These are phyloP conservation scores for Allolobophora icterica DNA, from an alignment of 2,888 invertebrate species.

Conservation along the genomic window DNA sequence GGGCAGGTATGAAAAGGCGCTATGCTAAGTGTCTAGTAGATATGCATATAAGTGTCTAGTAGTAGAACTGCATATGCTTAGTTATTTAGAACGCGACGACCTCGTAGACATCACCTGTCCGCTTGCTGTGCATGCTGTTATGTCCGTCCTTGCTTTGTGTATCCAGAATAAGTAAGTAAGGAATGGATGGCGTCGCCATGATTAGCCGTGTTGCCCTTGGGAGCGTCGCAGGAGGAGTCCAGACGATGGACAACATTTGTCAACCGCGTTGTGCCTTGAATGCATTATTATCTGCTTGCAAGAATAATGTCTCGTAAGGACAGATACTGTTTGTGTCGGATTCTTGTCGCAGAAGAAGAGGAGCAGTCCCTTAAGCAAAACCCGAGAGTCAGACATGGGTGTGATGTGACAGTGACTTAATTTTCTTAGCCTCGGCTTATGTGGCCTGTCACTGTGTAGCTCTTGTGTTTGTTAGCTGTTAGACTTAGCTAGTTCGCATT, in stretches of 20 bases:
- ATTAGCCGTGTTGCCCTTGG: too few species aligned
- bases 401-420: too few species aligned
- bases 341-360: too few species aligned
- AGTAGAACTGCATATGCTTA: too few species aligned
- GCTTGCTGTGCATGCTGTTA: neutral
- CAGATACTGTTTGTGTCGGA: neutral
- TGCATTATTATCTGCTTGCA: neutral
- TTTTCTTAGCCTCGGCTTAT: too few species aligned
- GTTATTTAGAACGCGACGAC: neutral
- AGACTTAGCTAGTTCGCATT: neutral
- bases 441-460: neutral
- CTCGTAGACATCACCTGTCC: neutral
- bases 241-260: too few species aligned
- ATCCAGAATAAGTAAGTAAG: neutral
- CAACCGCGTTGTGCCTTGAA: too few species aligned
- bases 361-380: too few species aligned
- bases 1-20: slow-evolving; percentile 31
- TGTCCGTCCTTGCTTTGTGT: slow-evolving; percentile 21
- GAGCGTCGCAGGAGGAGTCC: too few species aligned
- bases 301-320: neutral
- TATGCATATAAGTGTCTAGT: too few species aligned
- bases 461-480: neutral
- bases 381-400: too few species aligned
- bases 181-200: too few species aligned
- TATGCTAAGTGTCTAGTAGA: neutral